A percentile compares a stretch with the other conserved stretches of the same genome.
Conservation (phyloP, 2,113 vertebrate genomes). For the Terrapene triunguis region DNA sequence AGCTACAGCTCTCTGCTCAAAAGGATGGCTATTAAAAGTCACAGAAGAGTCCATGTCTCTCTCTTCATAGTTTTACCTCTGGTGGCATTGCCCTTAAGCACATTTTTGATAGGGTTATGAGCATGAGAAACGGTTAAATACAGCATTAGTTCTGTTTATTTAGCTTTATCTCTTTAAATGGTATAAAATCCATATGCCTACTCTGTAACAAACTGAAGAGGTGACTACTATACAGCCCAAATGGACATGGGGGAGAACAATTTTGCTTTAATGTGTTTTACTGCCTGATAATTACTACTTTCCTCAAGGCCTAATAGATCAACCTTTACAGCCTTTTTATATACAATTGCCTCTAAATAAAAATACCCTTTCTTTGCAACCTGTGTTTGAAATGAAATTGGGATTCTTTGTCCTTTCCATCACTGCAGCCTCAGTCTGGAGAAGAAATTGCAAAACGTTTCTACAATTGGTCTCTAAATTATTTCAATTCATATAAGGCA, state of each 20-base stretch:
- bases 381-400: neutral
- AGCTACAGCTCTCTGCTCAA: neutral
- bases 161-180: neutral
- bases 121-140: neutral
- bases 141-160: neutral
- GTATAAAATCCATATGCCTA: neutral
- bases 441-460: neutral
- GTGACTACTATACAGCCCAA: neutral
- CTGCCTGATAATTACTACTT: neutral
- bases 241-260: neutral
- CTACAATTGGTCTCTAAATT: neutral
- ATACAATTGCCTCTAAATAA: neutral
- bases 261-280: neutral
- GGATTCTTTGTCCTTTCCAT: neutral
- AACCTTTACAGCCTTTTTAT: constrained; percentile 9
- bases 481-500: neutral
- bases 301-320: neutral
- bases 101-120: neutral
- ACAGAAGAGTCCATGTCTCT: neutral
- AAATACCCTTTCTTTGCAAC: constrained; percentile 7
- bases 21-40: neutral
- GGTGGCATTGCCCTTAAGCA: neutral
- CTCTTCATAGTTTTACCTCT: too few relatives aligned
- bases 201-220: neutral
- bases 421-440: neutral